A percentile compares a stretch with the other conserved stretches of the same genome.
Conservation (phyloP, 2,888 invertebrate species). For the Atrina japonica region DNA sequence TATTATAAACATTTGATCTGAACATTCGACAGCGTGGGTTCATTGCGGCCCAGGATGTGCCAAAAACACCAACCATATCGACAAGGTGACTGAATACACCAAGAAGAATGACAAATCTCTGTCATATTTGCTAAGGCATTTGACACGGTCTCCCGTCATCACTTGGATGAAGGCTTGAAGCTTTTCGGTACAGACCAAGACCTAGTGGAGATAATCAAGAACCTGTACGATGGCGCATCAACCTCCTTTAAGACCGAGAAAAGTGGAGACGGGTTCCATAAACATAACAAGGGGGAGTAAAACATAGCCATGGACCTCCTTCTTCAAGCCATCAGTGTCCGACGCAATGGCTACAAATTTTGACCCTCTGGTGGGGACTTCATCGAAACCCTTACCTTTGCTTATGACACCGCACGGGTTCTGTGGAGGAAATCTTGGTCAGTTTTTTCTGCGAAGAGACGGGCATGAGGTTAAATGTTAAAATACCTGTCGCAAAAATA, state of each 20-base stretch:
- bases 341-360: constrained; percentile 33
- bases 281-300: constrained; percentile 39
- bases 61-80: constrained; percentile 27
- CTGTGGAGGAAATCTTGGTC: constrained; percentile 27
- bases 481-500: constrained; percentile 28
- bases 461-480: constrained; percentile 40
- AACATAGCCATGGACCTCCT: constrained; percentile 47
- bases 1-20: constrained; percentile 8
- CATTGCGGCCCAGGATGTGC: constrained; percentile 30
- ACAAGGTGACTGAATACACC: constrained; percentile 22
- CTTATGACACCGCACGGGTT: constrained; percentile 36
- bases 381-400: constrained; percentile 19
- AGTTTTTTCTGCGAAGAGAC: constrained; percentile 27
- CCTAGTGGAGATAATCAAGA: constrained; percentile 11
- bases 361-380: neutral
- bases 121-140: constrained; percentile 37
- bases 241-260: constrained; percentile 19
- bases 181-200: too few relatives aligned
- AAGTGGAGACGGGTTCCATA: constrained; percentile 18
- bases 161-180: constrained; percentile 28
- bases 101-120: constrained; percentile 30
- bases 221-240: constrained; percentile 24
- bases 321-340: constrained; percentile 16
- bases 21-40: constrained; percentile 27
- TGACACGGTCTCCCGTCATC: constrained; percentile 34